A percentile compares a stretch with the other conserved stretches of the same genome.
These are phyloP conservation scores for Drosophila parthenogenetica DNA, from an alignment of 2,888 invertebrate species.

Conservation along the genomic window DNA sequence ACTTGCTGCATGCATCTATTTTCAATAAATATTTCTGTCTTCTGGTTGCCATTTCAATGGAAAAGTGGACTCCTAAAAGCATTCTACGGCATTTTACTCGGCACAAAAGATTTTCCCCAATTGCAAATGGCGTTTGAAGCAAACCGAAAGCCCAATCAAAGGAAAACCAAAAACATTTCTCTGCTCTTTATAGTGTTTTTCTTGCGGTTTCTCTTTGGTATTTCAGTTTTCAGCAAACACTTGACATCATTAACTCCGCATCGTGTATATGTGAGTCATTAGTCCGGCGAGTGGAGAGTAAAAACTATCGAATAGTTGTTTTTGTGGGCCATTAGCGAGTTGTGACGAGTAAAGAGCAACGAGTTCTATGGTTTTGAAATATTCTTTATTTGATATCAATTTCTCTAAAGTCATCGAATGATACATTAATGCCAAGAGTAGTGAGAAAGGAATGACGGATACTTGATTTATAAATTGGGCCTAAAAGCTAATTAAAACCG, in stretches of 20 bases:
- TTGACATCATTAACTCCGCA: slow-evolving; percentile 39
- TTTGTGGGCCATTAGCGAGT: neutral
- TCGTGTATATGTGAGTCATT: slow-evolving; percentile 1
- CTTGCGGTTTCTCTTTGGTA: slow-evolving; percentile 15
- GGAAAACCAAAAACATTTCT: neutral
- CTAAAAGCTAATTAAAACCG: too few species aligned
- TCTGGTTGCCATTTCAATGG: slow-evolving; percentile 40
- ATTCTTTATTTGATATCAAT: too few species aligned
- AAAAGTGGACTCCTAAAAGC: slow-evolving; percentile 36
- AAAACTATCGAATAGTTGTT: neutral
- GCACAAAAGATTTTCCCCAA: slow-evolving; percentile 18
- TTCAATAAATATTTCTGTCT: slow-evolving; percentile 40
- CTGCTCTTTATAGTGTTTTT: slow-evolving; percentile 10
- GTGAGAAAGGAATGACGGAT: neutral
- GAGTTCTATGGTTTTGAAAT: too few species aligned
- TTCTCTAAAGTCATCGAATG: too few species aligned
- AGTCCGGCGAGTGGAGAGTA: slow-evolving; percentile 8
- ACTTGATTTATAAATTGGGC: too few species aligned
- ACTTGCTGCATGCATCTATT: slow-evolving; percentile 24
- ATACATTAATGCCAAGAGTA: neutral
- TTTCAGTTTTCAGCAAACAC: slow-evolving; percentile 12
- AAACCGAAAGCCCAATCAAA: slow-evolving; percentile 16
- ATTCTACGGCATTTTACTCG: slow-evolving; percentile 40
- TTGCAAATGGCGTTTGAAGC: slow-evolving; percentile 7
- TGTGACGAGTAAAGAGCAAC: neutral